Evolutionary conservation across 92 coral and sea anemone genomes (phyloP).

Genomic region (Pocillopora meandrina): DNA sequence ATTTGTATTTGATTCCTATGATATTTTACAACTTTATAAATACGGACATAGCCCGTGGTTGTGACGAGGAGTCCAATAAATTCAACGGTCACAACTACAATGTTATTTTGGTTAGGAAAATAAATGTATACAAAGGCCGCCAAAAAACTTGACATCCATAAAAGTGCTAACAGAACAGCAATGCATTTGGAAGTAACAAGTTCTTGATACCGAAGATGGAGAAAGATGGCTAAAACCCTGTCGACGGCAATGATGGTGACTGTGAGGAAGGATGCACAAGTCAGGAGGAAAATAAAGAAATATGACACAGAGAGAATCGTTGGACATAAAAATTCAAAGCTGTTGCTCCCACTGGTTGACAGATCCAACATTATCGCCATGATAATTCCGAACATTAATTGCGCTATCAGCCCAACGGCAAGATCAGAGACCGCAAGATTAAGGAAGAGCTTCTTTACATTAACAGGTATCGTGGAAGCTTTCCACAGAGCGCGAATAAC

Average conservation of each 20-base stretch:
- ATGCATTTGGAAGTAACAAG: constrained; percentile 30
- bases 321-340: constrained; percentile 8
- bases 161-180: neutral
- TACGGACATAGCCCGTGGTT: constrained; percentile 8
- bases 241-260: constrained; percentile 32
- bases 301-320: constrained; percentile 1
- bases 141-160: constrained; percentile 26
- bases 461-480: constrained; percentile 33
- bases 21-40: constrained; percentile 2
- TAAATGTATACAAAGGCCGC: neutral
- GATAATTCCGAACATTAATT: constrained; percentile 3
- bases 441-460: constrained; percentile 26
- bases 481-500: constrained; percentile 7
- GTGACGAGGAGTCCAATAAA: neutral
- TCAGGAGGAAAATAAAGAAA: neutral
- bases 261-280: constrained; percentile 17
- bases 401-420: constrained; percentile 19
- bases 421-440: constrained; percentile 41
- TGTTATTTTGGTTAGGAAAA: neutral
- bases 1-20: constrained; percentile 6
- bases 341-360: neutral
- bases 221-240: constrained; percentile 40
- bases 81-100: neutral
- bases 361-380: neutral
- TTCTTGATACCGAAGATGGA: constrained; percentile 38